Evolutionary conservation across 2,888 invertebrate species (phyloP).

Genomic region (Thymelicus sylvestris): DNA sequence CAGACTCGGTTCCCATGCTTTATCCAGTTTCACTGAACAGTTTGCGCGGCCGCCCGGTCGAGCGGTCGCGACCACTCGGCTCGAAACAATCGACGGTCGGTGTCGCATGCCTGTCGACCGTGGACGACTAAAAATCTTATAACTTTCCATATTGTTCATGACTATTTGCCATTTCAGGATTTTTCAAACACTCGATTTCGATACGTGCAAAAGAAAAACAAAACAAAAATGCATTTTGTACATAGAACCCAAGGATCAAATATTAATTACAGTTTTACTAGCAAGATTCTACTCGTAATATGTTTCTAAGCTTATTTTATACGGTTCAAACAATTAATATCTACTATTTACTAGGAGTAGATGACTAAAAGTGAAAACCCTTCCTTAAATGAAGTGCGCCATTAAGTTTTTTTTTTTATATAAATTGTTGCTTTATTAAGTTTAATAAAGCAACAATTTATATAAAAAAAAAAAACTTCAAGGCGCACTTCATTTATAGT

Average conservation of each 20-base stretch:
- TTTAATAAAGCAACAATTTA: no score
- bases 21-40: slow-evolving; percentile 81
- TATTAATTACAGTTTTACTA: background rate
- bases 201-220: no score
- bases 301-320: no score
- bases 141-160: slow-evolving; percentile 10
- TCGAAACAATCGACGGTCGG: slow-evolving; percentile 72
- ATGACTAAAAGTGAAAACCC: no score
- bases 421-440: no score
- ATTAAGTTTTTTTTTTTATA: no score
- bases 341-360: no score
- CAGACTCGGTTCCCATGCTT: slow-evolving; percentile 78
- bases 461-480: no score
- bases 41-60: slow-evolving; percentile 62
- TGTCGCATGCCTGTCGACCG: slow-evolving; percentile 60
- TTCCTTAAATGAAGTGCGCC: no score
- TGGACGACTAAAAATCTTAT: slow-evolving; percentile 59
- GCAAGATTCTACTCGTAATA: no score
- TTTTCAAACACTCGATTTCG: slow-evolving; percentile 51
- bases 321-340: no score
- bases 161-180: slow-evolving; percentile 46
- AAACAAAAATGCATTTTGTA: background rate
- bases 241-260: background rate
- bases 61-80: slow-evolving; percentile 29
- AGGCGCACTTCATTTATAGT: no score